Percentiles rank a stretch among this genome's conserved stretches.
Evolutionary conservation across 1,140 invertebrate genomes (phyloP).

Genomic region (Zophobas atratus): DNA sequence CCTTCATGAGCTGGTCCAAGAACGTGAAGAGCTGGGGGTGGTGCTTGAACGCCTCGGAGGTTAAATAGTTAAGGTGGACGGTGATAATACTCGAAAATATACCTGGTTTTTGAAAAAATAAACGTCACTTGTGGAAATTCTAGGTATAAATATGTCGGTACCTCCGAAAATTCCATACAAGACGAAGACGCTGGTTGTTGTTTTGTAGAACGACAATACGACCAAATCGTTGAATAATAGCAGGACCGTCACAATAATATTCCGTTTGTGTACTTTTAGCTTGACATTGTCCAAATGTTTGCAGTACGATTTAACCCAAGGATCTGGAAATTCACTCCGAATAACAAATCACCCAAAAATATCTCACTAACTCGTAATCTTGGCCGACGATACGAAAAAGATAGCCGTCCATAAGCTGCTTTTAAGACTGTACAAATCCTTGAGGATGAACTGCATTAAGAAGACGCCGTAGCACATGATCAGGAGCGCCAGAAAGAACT

Average conservation of each 20-base stretch:
- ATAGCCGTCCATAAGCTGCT: constrained; percentile 54
- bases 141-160: constrained; percentile 46
- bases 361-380: constrained; percentile 52
- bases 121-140: constrained; percentile 1
- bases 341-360: constrained; percentile 5
- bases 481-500: constrained; percentile 57
- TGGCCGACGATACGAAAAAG: constrained; percentile 50
- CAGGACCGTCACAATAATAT: constrained; percentile 31
- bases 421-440: constrained; percentile 43
- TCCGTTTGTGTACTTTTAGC: constrained; percentile 43
- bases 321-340: constrained; percentile 48
- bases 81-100: constrained; percentile 51
- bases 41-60: constrained; percentile 46
- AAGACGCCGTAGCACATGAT: constrained; percentile 57
- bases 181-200: constrained; percentile 45
- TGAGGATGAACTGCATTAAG: constrained; percentile 51
- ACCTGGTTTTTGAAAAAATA: constrained; percentile 48
- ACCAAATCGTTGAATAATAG: constrained; percentile 48
- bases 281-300: constrained; percentile 54
- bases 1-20: constrained; percentile 53
- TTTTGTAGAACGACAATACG: constrained; percentile 4
- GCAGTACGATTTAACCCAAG: constrained; percentile 47
- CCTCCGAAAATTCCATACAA: constrained; percentile 55
- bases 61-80: constrained; percentile 47
- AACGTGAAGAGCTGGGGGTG: constrained; percentile 47